Evolutionary conservation across 2,113 vertebrate genomes (phyloP), one percentile per base, ranked within the genome.

Genomic region (Cephalopholis sonnerati): DNA sequence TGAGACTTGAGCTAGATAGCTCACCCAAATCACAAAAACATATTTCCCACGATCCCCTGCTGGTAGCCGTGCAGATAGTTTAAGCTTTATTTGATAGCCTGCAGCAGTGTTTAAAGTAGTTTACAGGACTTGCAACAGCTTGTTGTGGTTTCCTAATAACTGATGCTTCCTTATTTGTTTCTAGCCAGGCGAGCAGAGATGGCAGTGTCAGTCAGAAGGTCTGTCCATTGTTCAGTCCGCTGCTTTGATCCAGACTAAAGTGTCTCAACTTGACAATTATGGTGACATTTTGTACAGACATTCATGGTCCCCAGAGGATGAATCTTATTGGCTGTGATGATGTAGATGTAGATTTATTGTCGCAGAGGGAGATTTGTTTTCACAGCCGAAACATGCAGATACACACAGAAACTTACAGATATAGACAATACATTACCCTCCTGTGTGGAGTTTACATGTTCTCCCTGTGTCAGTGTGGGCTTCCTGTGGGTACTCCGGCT

Each of bases 21-120:
- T 74, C 57, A 12, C 13, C 44, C 20, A 32, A 55, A 65, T 27
- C 18, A 62, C 16, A 58, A 39, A 64, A n/a, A 82, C 36, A 44
- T 22, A 24, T 51, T 81, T 59, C 25, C 61, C 67, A 64, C 1
- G 0, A 32, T 46, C 8, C 53, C 51, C 2, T 15, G 22, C 32
- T 27, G 48, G 48, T 20, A 18, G n/a, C n/a, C 6, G 7, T 74
- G 44, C 27, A 51, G 5, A 39, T 46, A 48, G 41, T 48, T 29
- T 61, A 32, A 15, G 16, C 25, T 61, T 61, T n/a, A 36, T 50
- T 36, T 36, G 29, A 1, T 29, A 39, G 32, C 39, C 11, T 48
- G 5, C 25, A 73, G 32, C 58, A 36, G 1, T 2, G 0, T 4
- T 24, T 24, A 51, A 18, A 74, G 36, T 8, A 2, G 8, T 62